Evolutionary conservation across 2,888 invertebrate species (phyloP).

Genomic region (Pristionchus maxplancki): DNA sequence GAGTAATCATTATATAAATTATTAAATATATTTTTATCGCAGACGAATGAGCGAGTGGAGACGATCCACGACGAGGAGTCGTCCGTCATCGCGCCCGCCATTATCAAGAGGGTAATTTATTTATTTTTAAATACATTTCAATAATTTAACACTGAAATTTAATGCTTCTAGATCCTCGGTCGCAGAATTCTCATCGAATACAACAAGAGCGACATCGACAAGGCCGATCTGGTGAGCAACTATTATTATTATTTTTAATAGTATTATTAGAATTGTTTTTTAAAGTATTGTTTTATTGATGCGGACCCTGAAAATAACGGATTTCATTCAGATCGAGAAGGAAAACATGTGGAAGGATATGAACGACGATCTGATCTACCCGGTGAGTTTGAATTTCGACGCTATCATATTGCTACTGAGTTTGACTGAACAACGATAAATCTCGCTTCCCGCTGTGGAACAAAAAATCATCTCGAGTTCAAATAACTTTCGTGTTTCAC

Average conservation of each 20-base stretch:
- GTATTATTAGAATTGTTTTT: not conserved
- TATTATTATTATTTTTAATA: not conserved
- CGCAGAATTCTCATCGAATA: not conserved
- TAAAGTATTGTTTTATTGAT: too few species aligned
- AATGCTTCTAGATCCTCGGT: not conserved
- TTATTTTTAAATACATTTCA: not conserved
- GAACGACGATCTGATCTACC: constrained; percentile 50
- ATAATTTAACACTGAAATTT: not conserved
- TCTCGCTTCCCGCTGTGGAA: too few species aligned
- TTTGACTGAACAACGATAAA: not conserved
- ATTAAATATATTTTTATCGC: too few species aligned
- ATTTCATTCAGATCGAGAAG: not conserved
- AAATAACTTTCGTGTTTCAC: too few species aligned
- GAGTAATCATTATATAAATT: too few species aligned
- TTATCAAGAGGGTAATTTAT: not conserved
- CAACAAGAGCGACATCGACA: constrained; percentile 36
- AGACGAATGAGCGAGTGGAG: constrained; percentile 40
- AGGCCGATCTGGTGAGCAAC: not conserved
- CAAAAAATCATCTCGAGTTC: too few species aligned
- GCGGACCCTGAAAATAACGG: too few species aligned
- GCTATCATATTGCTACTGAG: not conserved
- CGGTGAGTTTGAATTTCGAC: not conserved
- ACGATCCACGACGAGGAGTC: constrained; percentile 49
- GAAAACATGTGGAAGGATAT: constrained; percentile 46
- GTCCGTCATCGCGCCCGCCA: constrained; percentile 14